Evolutionary conservation across 2,888 invertebrate genomes (phyloP).

Genomic region (Phalangium opilio): DNA sequence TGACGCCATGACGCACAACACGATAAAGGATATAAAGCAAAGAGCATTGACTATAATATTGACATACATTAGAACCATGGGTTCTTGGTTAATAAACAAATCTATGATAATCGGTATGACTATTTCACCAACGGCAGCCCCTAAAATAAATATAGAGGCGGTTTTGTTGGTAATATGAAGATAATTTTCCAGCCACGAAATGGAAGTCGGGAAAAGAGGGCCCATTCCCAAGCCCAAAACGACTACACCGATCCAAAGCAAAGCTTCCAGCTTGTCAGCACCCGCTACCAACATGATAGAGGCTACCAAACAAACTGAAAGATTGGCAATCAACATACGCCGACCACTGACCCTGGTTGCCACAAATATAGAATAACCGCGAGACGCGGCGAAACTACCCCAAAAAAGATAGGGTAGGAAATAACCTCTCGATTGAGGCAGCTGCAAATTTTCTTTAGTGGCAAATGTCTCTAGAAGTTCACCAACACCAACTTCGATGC

Average conservation of each 20-base stretch:
- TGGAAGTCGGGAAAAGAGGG: constrained; percentile 33
- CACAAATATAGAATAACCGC: constrained; percentile 31
- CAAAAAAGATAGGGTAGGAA: constrained; percentile 33
- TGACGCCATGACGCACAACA: constrained; percentile 11
- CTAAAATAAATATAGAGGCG: constrained; percentile 33
- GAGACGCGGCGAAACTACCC: constrained; percentile 29
- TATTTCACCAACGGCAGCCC: constrained; percentile 34
- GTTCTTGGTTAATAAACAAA: constrained; percentile 27
- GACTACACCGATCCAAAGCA: constrained; percentile 31
- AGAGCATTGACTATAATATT: constrained; percentile 20
- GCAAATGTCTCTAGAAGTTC: constrained; percentile 33
- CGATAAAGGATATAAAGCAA: constrained; percentile 5
- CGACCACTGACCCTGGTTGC: constrained; percentile 30
- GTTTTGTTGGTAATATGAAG: constrained; percentile 33
- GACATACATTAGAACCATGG: constrained; percentile 31
- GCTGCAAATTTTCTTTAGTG: constrained; percentile 25
- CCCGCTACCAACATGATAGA: constrained; percentile 27
- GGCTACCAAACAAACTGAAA: constrained; percentile 26
- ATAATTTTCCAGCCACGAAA: constrained; percentile 35
- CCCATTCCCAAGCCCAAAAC: constrained; percentile 34
- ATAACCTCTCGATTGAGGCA: constrained; percentile 28
- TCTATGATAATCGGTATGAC: constrained; percentile 30
- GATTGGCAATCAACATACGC: constrained; percentile 30
- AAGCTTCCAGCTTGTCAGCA: constrained; percentile 22
- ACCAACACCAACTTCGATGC: constrained; percentile 33